These are phyloP conservation scores for Microcebus tavaratra DNA, from an alignment of 2,113 vertebrate genomes.

Conservation along the genomic window DNA sequence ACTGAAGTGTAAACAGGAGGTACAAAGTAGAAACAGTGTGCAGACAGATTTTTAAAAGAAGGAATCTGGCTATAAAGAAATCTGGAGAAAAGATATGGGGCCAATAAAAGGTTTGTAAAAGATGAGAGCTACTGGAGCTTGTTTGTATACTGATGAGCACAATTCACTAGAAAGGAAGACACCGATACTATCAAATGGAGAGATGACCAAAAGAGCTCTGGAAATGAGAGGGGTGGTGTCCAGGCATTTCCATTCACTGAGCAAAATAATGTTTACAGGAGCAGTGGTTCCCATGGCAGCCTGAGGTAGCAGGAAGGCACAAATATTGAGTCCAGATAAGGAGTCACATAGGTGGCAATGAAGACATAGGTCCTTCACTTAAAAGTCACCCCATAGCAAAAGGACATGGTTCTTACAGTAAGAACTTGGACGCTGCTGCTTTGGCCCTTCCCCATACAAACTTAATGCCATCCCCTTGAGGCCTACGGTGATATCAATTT, in stretches of 20 bases:
- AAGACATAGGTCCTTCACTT: not conserved
- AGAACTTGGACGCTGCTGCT: no score
- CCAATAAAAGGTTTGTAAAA: not conserved
- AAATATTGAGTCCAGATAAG: not conserved
- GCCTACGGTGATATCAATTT: not conserved
- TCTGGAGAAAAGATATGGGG: not conserved
- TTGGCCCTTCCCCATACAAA: not conserved
- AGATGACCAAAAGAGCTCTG: not conserved
- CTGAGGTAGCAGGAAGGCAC: not conserved
- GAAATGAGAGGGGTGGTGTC: rapidly evolving
- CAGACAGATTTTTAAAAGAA: not conserved
- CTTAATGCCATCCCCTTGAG: not conserved
- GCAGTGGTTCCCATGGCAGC: not conserved
- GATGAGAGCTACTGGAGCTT: not conserved
- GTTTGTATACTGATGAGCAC: not conserved
- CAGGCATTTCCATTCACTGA: not conserved
- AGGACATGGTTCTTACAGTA: not conserved
- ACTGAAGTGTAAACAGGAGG: not conserved
- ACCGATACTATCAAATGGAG: not conserved
- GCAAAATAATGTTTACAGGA: not conserved
- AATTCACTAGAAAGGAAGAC: not conserved
- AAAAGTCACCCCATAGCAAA: not conserved
- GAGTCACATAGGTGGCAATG: not conserved
- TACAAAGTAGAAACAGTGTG: not conserved
- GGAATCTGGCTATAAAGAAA: not conserved